Conservation (phyloP, 1,140 invertebrate species). For the Sitobion miscanthi region DNA sequence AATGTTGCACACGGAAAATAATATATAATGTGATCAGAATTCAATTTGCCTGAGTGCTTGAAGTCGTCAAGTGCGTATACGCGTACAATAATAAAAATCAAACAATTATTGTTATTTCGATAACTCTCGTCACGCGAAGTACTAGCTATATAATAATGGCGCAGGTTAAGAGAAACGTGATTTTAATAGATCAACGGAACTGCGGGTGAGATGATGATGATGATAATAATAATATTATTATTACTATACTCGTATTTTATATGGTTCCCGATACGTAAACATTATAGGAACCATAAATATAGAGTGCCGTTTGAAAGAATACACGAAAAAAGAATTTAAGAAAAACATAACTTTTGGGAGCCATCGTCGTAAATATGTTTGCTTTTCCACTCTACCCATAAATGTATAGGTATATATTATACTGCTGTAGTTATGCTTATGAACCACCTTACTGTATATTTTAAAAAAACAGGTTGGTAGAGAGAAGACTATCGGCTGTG, state of each 20-base stretch:
- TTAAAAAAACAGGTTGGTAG: neutral
- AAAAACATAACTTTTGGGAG: neutral
- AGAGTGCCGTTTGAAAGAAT: neutral
- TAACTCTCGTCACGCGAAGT: neutral
- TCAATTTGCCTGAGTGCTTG: neutral
- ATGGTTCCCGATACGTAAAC: no score
- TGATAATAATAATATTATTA: no score
- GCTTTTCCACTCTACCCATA: neutral
- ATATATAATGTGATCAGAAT: neutral
- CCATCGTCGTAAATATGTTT: neutral
- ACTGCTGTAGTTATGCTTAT: no score
- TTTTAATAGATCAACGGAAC: neutral
- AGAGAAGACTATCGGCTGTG: neutral
- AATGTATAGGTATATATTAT: neutral
- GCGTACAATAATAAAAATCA: neutral
- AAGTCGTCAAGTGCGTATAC: neutral
- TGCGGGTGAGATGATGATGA: neutral
- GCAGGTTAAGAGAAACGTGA: neutral
- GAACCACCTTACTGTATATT: no score
- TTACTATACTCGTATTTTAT: no score
- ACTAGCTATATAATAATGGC: no score
- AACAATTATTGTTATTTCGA: conserved; percentile 1
- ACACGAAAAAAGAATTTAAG: neutral
- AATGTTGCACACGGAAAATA: neutral
- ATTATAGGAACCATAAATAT: neutral